Base-by-base conservation (phyloP, 2,113 vertebrate species). In the Oceanodroma tethys region DNA sequence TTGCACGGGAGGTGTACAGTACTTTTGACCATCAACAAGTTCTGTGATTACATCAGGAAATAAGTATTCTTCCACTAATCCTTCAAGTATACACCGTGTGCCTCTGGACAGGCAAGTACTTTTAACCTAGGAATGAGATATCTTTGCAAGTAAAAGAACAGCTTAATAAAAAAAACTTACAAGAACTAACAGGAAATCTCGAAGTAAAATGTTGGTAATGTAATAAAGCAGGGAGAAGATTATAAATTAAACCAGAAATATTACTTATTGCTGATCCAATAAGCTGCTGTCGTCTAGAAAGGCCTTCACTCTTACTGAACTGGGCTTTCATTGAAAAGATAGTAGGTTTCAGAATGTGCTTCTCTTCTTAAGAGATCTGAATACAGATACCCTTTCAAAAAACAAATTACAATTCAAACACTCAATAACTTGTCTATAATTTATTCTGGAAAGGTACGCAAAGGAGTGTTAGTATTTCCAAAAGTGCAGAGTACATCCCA, bases 21-120 rank as follows among this genome's bases (percentile, higher is more conserved):
- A 98, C 23, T 98, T 98, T 47, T 98, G 98, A 91, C 98, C 78
- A 25, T 92, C 93, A 34, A 96, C 97, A 94, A 99, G 98, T 76
- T 99, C 99, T 80, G 98, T 98, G 88, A 99, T 84, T 47, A 98
- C 99, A 97, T 99, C 99, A n/a, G 87, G 73, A 96, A 99, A 98
- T 83, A 99, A 98, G 19, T 92, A 87, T n/a, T 97, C 98, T 93
- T 98, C 98, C 72, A 98, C 85, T 60, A 98, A 97, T 67, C 86
- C 97, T 96, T 98, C 98, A 89, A 98, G 97, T 68, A 98, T 52
- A 76, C 67, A 83, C 84, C 95, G 93, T 16, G 56, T 48, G 50
- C 86, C 50, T 85, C 88, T 92, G 73, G 96, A 96, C 75, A 89
- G 85, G 45, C 63, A 25, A 81, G 68, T 26, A 93, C 66, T 95